Evolutionary conservation across 2,113 vertebrate genomes (phyloP), one percentile per base, ranked within the genome.

Genomic region (Echinops telfairi): DNA sequence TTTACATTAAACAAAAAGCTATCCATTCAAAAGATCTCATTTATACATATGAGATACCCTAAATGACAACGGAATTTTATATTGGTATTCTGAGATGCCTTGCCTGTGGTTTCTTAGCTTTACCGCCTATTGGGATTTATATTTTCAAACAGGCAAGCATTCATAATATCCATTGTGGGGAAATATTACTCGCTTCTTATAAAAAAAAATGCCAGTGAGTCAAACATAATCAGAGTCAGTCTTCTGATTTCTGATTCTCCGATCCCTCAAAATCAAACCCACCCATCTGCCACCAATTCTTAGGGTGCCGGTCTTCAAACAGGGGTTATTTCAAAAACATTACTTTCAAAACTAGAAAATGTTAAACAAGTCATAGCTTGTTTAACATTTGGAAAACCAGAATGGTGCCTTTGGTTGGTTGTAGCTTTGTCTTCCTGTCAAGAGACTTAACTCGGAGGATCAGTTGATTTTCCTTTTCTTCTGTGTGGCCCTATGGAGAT

Each of bases 381-480:
- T 20, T 23, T 6, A 93, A 22, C 12, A 82, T 27, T 62, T 85
- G n/a, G 66, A 5, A 75, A 89, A 62, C 0, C 77, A 25, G 86
- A 89, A 84, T 22, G 57, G 12, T 60, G 43, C 53, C 23, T 57
- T 70, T 78, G 31, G 15, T 70, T 71, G 47, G 29, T 70, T 70
- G 66, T 70, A 27, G 3, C 3, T 40, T 62, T 60, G 76, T 73
- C 84, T 62, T 15, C 70, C 8, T 43, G 5, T 64, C 83, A 64
- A 93, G 38, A 85, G 25, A 88, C 82, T 70, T 29, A 68, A 60
- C 43, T 77, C 17, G 27, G 15, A 33, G 23, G 85, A 38, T 64
- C 38, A 58, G 33, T 27, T 94, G 14, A 47, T 89, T 68, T 53
- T 85, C 36, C 31, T 78, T 75, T 20, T 53, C 83, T 89, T 86